These are phyloP conservation scores for Nasonovia ribisnigri DNA, from an alignment of 2,888 invertebrate genomes.

Conservation along the genomic window DNA sequence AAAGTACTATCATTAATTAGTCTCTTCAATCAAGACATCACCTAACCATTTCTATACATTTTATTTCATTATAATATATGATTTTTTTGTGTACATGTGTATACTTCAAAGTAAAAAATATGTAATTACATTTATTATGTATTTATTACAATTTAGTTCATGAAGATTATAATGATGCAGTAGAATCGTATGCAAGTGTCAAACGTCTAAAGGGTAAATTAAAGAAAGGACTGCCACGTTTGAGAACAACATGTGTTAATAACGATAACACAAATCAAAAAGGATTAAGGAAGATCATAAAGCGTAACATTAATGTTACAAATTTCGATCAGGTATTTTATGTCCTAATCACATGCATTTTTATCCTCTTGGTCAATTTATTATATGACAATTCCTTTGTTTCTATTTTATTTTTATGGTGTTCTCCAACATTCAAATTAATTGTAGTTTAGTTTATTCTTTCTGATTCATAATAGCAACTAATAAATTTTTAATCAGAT, in stretches of 20 bases:
- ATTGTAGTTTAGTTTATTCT: not conserved
- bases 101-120: not conserved
- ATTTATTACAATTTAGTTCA: constrained; percentile 29
- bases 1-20: not conserved
- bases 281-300: constrained; percentile 62
- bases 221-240: constrained; percentile 40
- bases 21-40: not conserved
- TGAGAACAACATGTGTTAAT: constrained; percentile 29
- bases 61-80: not conserved
- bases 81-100: not conserved
- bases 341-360: constrained; percentile 56
- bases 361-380: constrained; percentile 41
- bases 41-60: not conserved
- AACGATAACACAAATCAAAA: constrained; percentile 47
- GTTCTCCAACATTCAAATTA: constrained; percentile 4
- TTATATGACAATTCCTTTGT: constrained; percentile 22
- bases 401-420: constrained; percentile 4
- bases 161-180: constrained; percentile 38
- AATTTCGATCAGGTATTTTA: constrained; percentile 64
- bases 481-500: constrained; percentile 23
- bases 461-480: not conserved
- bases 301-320: constrained; percentile 63
- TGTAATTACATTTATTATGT: not conserved
- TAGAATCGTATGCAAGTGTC: constrained; percentile 50
- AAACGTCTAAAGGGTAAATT: constrained; percentile 55